Evolutionary conservation across 2,797 vertebrate species (phyloP).

Genomic region (Galagoides demidoff): DNA sequence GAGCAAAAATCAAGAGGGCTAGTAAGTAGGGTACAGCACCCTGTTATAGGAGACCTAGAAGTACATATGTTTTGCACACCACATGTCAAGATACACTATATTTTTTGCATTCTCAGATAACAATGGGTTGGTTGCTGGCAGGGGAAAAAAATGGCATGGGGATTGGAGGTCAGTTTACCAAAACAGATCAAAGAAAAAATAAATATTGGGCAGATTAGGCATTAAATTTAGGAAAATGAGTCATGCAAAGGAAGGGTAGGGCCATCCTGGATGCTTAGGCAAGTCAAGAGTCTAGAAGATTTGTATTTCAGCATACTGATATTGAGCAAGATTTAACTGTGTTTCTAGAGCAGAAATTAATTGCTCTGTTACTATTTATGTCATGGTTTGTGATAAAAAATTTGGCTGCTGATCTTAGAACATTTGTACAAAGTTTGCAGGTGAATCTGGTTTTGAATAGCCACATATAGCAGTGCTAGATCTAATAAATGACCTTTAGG

Average conservation of each 20-base stretch:
- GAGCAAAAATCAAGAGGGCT: not conserved
- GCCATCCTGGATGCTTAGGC: not conserved
- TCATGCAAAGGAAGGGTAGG: not conserved
- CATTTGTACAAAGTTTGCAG: not conserved
- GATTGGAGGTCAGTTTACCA: constrained; percentile 12
- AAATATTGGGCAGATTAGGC: not conserved
- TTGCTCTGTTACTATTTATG: constrained; percentile 1
- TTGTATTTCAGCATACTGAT: not conserved
- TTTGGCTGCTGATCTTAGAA: not conserved
- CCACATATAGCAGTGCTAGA: not conserved
- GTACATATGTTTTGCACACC: not conserved
- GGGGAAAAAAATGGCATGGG: constrained; percentile 9
- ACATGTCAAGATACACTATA: not conserved
- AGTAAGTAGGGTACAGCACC: not conserved
- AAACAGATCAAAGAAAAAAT: constrained; percentile 5
- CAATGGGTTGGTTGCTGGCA: not conserved
- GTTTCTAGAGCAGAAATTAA: not conserved
- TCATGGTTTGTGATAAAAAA: not conserved
- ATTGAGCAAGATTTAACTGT: not conserved
- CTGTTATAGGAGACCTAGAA: not conserved
- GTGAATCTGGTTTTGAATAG: not conserved
- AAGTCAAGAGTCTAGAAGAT: not conserved
- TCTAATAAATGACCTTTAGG: not conserved
- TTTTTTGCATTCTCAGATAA: not conserved
- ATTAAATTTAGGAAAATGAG: constrained; percentile 31